A percentile compares a stretch with the other conserved stretches of the same genome.
phyloP scores from a whole-genome alignment of 2,113 vertebrate species.

The Gymnorhina tibicen region DNA sequence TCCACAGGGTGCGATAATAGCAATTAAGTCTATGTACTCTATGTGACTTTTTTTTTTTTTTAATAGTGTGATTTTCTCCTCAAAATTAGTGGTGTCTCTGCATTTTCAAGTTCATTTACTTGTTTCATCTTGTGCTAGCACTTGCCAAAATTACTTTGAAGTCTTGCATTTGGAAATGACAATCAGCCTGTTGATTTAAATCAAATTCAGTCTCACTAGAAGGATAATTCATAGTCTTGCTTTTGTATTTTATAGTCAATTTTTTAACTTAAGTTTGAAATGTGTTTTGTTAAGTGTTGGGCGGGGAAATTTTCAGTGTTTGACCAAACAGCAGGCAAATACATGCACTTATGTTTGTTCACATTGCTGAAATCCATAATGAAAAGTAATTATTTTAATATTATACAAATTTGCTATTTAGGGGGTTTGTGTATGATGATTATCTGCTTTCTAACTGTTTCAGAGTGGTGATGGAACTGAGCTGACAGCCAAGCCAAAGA shows the following conservation, averaged over 20 bases:
- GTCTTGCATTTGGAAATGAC: not conserved
- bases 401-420: not conserved
- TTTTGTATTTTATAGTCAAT: not conserved
- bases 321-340: not conserved
- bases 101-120: not conserved
- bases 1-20: not conserved
- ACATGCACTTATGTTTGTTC: not conserved
- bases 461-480: conserved; percentile 81
- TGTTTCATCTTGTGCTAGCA: not conserved
- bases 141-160: not conserved
- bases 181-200: not conserved
- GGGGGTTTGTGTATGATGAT: not conserved
- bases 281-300: not conserved
- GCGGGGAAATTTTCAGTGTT: not conserved
- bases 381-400: not conserved
- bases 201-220: not conserved
- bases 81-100: not conserved
- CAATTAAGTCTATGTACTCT: not conserved
- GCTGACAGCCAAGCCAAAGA: conserved; percentile 87
- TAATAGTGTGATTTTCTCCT: not conserved
- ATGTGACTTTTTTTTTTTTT: not conserved
- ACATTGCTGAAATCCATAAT: not conserved
- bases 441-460: conserved; percentile 42
- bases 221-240: not conserved
- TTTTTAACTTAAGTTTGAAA: not conserved